Percentiles rank a stretch among this genome's conserved stretches.
These are phyloP conservation scores for Diorhabda carinulata DNA, from an alignment of 1,140 invertebrate genomes.

Conservation along the genomic window DNA sequence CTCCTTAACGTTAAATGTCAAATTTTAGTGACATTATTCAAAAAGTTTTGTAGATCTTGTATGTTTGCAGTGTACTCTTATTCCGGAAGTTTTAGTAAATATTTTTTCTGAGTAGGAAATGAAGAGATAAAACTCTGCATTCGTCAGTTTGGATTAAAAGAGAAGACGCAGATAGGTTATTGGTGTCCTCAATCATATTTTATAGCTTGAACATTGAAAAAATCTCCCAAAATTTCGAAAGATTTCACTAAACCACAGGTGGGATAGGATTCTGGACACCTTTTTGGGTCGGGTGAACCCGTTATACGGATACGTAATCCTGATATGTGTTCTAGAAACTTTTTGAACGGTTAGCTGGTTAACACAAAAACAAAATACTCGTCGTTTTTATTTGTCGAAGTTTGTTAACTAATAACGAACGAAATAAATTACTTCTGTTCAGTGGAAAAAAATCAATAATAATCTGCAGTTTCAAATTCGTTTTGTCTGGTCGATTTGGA, in stretches of 20 bases:
- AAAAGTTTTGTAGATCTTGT: too few species aligned
- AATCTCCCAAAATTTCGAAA: too few species aligned
- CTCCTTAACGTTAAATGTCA: too few species aligned
- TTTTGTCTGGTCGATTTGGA: neutral
- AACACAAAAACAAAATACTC: conserved; percentile 7
- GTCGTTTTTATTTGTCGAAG: conserved; percentile 11
- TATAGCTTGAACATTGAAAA: too few species aligned
- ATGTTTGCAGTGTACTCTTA: too few species aligned
- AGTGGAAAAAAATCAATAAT: neutral
- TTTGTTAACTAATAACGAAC: conserved; percentile 1
- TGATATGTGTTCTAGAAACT: conserved; percentile 17
- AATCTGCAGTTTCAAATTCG: neutral
- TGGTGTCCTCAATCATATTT: too few species aligned
- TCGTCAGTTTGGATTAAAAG: too few species aligned
- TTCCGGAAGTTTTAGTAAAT: too few species aligned
- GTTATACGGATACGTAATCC: conserved; percentile 19
- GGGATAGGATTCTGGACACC: neutral
- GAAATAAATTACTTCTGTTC: neutral
- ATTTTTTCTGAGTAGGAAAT: too few species aligned
- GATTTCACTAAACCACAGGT: neutral
- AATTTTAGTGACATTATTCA: too few species aligned
- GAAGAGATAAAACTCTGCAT: too few species aligned
- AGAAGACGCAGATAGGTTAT: too few species aligned
- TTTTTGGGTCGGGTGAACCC: conserved; percentile 7
- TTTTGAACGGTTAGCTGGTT: conserved; percentile 6